A percentile compares a stretch with the other conserved stretches of the same genome.
Evolutionary conservation across 2,113 vertebrate genomes (phyloP).

Genomic region (Anthoscopus minutus): DNA sequence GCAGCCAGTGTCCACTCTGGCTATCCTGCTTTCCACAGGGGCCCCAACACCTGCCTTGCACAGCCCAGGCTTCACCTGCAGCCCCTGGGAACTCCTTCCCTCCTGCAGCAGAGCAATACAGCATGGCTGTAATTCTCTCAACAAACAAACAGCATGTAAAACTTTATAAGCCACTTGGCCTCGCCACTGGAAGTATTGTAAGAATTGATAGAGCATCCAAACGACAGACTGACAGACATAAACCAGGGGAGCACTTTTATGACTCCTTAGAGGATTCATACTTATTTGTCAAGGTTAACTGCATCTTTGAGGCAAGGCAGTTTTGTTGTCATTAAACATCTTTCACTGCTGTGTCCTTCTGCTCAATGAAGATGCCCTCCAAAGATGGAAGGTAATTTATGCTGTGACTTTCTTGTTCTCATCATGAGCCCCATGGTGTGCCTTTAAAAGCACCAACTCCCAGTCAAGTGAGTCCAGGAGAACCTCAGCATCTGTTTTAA

Average conservation of each 20-base stretch:
- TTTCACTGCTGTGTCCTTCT: slow-evolving; percentile 25
- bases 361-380: slow-evolving; percentile 33
- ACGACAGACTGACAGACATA: neutral
- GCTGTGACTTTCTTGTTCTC: neutral
- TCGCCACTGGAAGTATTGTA: neutral
- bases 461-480: neutral
- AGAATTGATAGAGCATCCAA: slow-evolving; percentile 12
- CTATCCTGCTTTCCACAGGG: neutral
- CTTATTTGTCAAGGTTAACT: slow-evolving; percentile 52
- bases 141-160: neutral
- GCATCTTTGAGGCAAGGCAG: slow-evolving; percentile 32
- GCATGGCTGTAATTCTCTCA: neutral
- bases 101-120: neutral
- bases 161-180: slow-evolving; percentile 36
- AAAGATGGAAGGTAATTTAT: neutral
- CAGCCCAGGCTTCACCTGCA: neutral
- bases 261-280: slow-evolving; percentile 7
- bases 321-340: slow-evolving; percentile 37
- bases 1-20: neutral
- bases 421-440: neutral
- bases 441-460: neutral
- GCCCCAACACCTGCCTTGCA: neutral
- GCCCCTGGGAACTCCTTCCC: neutral
- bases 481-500: neutral
- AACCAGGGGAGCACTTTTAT: slow-evolving; percentile 43